These are phyloP conservation scores for Pachyuromys duprasi DNA, from an alignment of 2,797 vertebrate species.

Conservation along the genomic window DNA sequence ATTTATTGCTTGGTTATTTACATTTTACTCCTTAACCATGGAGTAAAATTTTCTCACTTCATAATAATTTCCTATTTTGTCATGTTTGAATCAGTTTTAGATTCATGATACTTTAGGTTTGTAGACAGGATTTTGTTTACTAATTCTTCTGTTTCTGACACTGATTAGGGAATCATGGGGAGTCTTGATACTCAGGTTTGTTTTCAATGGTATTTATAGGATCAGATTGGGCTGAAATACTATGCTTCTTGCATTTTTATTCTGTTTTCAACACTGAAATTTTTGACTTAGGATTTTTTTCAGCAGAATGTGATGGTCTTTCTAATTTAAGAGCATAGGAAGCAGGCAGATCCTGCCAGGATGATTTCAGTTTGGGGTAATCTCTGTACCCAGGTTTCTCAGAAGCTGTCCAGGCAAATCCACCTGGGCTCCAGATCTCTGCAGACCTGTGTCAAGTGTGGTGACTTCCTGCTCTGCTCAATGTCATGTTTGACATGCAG, in stretches of 20 bases:
- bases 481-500: neutral
- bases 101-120: neutral
- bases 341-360: neutral
- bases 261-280: neutral
- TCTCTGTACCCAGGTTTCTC: constrained; percentile 37
- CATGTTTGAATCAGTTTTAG: constrained; percentile 21
- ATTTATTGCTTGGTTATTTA: constrained; percentile 32
- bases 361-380: constrained; percentile 11
- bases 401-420: constrained; percentile 59
- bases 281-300: neutral
- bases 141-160: neutral
- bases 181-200: neutral
- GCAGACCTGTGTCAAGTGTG: neutral
- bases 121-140: constrained; percentile 13
- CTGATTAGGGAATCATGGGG: neutral
- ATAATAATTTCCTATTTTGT: neutral
- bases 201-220: neutral
- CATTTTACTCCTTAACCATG: neutral
- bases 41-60: neutral
- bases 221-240: neutral
- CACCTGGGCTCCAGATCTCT: neutral
- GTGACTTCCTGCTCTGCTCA: neutral
- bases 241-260: neutral
- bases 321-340: neutral
- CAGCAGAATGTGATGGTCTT: constrained; percentile 36